Evolutionary conservation across 2,888 invertebrate genomes (phyloP).

Genomic region (Nomada lathburiana): DNA sequence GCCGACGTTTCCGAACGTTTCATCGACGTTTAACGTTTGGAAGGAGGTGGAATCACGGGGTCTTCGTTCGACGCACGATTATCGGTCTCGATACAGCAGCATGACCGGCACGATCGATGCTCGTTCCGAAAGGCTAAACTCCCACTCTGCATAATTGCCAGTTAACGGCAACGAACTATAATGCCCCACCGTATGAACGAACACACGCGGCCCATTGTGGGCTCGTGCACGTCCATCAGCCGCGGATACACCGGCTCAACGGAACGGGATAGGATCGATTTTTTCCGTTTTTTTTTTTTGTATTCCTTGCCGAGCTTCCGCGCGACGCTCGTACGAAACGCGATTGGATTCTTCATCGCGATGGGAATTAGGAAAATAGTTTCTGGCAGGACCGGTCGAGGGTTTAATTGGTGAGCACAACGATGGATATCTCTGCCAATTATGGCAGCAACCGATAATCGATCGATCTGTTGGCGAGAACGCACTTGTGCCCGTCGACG

Average conservation of each 20-base stretch:
- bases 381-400: conserved; percentile 40
- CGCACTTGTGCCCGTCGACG: conserved; percentile 52
- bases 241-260: not conserved
- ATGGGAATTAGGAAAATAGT: conserved; percentile 51
- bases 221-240: not conserved
- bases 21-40: not conserved
- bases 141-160: conserved; percentile 76
- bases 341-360: conserved; percentile 1
- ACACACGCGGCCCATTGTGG: not conserved
- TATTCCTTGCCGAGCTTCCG: conserved; percentile 11
- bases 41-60: conserved; percentile 25
- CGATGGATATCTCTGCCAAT: conserved; percentile 49
- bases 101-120: conserved; percentile 64
- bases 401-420: conserved; percentile 43
- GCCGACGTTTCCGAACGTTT: not conserved
- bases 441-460: conserved; percentile 43
- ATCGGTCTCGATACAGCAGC: conserved; percentile 43
- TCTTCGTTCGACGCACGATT: conserved; percentile 44
- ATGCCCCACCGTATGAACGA: conserved; percentile 43
- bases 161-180: conserved; percentile 63
- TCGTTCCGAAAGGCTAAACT: conserved; percentile 74
- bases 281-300: not conserved
- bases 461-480: conserved; percentile 54
- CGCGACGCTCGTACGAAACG: conserved; percentile 12
- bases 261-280: conserved; percentile 31